Conservation (phyloP, 1,140 invertebrate genomes). For the Rhagoletis pomonella region DNA sequence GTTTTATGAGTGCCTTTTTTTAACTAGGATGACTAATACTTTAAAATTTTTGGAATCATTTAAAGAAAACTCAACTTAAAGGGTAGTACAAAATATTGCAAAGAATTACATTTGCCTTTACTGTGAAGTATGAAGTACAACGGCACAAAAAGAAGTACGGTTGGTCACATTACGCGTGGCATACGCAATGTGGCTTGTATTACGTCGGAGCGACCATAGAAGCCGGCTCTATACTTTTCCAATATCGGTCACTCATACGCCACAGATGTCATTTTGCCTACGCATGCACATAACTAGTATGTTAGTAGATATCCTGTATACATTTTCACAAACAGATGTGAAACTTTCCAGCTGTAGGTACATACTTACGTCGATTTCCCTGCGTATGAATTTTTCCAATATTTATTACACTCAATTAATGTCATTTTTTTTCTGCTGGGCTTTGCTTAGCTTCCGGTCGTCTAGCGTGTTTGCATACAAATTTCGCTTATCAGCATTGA, state of each 20-base stretch:
- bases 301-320: neutral
- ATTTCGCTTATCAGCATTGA: slow-evolving; percentile 31
- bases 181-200: neutral
- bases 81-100: too few species aligned
- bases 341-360: neutral
- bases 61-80: too few species aligned
- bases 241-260: slow-evolving; percentile 44
- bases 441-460: neutral
- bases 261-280: neutral
- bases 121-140: too few species aligned
- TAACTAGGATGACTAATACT: too few species aligned
- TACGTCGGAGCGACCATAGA: neutral
- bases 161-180: too few species aligned
- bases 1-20: too few species aligned
- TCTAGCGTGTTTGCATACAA: slow-evolving; percentile 7
- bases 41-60: too few species aligned
- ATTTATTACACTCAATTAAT: slow-evolving; percentile 3
- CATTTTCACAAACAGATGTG: neutral
- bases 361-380: neutral
- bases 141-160: too few species aligned
- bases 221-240: neutral
- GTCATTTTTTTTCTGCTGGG: neutral
- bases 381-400: neutral
- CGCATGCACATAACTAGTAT: neutral
- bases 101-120: too few species aligned